Base-by-base conservation (phyloP, 2,888 invertebrate species). In the Prosapia bicincta region DNA sequence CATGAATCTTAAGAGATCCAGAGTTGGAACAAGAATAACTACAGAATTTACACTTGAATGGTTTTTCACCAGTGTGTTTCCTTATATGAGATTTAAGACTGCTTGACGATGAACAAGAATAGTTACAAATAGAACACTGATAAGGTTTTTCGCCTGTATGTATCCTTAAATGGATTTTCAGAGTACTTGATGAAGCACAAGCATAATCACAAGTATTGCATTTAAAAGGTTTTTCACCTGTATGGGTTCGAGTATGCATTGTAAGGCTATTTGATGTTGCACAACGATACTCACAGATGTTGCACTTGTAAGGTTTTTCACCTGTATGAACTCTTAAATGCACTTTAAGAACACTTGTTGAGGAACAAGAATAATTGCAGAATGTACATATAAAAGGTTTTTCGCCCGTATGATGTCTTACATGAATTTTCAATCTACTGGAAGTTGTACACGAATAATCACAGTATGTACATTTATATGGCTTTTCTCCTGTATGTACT, bases 21-120 rank as follows among this genome's bases (percentile, higher is more conserved):
- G 28, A 38, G 30, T 69, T 26, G n/a, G 69, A 26, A 26, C 69
- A 28, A 20, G 24, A 23, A 69, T 69, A 69, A 3, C 24, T 38
- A 26, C 69, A 69, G 25, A 30, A 26, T 24, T 69, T 30, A 30
- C 69, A 69, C 1, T 10, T 15, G 38, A n/a, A 69, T 13, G 69
- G 69, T 24, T 69, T 69, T 23, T 69, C 69, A n/a, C 69, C 69
- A 9, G 28, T 69, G 15, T 69, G 69, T n/a, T 7, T 30, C 24
- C 69, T 69, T 5, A 20, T 30, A 26, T 69, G 69, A 3, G 26
- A 13, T 30, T n/a, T 69, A 1, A 69, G 3, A 20, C 32, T 13
- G 10, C 26, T 38, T 1, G 69, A 30, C 0, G 26, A 0, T 5
- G 15, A n/a, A 9, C 26, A 26, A 9, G 30, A 13, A 24, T 69